Base-by-base conservation (phyloP, 2,113 vertebrate species). In the Tachysurus fulvidraco region DNA sequence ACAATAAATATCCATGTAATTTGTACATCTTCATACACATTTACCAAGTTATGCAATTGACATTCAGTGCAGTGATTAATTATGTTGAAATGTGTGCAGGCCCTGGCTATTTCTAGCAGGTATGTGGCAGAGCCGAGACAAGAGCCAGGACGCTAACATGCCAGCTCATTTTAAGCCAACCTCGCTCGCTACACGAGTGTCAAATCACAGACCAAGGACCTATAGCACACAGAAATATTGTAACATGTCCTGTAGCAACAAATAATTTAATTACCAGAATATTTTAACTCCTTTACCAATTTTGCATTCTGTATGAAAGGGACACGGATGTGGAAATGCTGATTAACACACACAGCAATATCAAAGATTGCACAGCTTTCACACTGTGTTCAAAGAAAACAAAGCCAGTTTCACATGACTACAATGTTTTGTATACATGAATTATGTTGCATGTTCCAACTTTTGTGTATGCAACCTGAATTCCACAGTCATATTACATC, bases 91-190 rank as follows among this genome's bases (percentile, higher is more conserved):
- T 6, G 41, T 83, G 16, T 69, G 65, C 65, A 84, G 54, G 55
- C 55, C 36, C 88, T 86, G 79, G 83, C 91, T 92, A 90, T 90
- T 90, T 88, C 80, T 74, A 83, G 79, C 36, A 88, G 87, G 54
- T 73, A 85, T 88, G 77, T 28, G 54, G 57, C 28, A 74, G 7
- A 67, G 30, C 8, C 67, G 12, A 17, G 60, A 12, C 44, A 28
- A 77, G 25, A 25, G 62, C 74, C 73, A 60, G 5, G 54, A 78
- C 25, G 69, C 44, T 21, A 44, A 69, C 57, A 55, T 17, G 19
- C n/a, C 59, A 67, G 16, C 36, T 28, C 5, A 8, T 36, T 57
- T 36, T 3, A 4, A 55, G 52, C 13, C 81, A 21, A 23, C 23
- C 59, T 25, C 2, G 36, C 14, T 5, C 11, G 28, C 62, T 0